Evolutionary conservation across 92 coral and sea anemone genomes (phyloP), one percentile per base, ranked within the genome.

Genomic region (Paragorgia papillata): DNA sequence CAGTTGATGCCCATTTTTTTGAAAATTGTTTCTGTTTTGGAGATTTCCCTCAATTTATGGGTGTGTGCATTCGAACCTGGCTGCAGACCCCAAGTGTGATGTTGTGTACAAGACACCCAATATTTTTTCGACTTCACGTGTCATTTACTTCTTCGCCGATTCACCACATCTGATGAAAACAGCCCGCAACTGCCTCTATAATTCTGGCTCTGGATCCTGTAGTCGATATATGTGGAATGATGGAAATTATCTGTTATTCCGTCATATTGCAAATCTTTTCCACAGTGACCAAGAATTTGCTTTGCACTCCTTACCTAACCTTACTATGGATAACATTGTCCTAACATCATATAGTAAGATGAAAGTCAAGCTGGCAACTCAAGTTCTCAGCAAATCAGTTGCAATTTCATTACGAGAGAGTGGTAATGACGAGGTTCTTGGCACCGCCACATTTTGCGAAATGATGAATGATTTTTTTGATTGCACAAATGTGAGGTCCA

Each of bases 401-500:
- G 51, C 66, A 57, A 15, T 65, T 17, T 50, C 55, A 1, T 17
- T 65, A 27, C 46, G 39, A 24, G 55, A 65, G 9, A 67, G 74
- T 39, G 74, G 57, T 25, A 67, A 30, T 29, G 33, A 34, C 17
- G 88, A 83, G 66, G 89, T 69, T 25, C 80, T 83, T 60, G 85
- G 76, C 34, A 83, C 85, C 69, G 84, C 82, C 27, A 78, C 51
- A 24, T 79, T 86, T 41, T 86, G 90, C 26, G 73, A 73, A 66
- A 82, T 70, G 87, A 75, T 87, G 64, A 84, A 75, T 87, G 64
- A 65, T 19, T 69, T 86, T 61, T 82, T 86, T 63, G 87, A 86
- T 44, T 86, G 90, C 79, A 80, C 84, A 39, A 78, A 87, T 65
- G 91, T 88, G 46, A 84, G 87, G n/a, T n/a, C n/a, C n/a, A 69